Conservation (phyloP, 2,797 vertebrate species). For the Propithecus deckenii region DNA sequence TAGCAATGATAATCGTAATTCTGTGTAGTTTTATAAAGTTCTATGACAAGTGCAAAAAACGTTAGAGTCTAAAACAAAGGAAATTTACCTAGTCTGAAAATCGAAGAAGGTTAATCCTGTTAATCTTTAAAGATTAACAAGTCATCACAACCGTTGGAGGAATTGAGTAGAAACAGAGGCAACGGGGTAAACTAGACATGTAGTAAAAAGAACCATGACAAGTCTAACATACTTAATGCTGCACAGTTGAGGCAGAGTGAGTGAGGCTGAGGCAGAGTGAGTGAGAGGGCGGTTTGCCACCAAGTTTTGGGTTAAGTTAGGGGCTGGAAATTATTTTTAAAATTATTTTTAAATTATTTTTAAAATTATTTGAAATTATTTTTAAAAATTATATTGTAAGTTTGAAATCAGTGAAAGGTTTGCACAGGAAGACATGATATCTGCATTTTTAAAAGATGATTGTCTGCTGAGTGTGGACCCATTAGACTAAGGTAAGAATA, state of each 20-base stretch:
- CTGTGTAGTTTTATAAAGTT: neutral
- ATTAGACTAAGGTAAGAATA: neutral
- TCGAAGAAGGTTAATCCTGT: neutral
- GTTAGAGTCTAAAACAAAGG: neutral
- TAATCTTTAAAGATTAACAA: neutral
- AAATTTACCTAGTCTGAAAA: neutral
- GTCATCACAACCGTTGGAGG: neutral
- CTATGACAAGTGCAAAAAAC: neutral
- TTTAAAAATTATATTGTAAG: neutral
- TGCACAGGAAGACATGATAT: neutral
- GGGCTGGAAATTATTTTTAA: neutral
- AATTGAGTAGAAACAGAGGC: neutral
- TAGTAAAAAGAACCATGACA: neutral
- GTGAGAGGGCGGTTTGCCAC: neutral
- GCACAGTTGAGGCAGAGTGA: neutral
- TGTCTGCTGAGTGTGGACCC: neutral
- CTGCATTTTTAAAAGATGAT: neutral
- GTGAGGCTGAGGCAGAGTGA: neutral
- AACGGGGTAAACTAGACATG: neutral
- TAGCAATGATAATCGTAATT: neutral
- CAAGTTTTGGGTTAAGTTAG: neutral
- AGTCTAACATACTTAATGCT: neutral
- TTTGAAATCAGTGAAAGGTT: neutral
- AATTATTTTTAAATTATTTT: too few species aligned
- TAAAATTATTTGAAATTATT: too few species aligned